Conservation (phyloP, 2,888 invertebrate genomes). For the Patella ulyssiponensis region DNA sequence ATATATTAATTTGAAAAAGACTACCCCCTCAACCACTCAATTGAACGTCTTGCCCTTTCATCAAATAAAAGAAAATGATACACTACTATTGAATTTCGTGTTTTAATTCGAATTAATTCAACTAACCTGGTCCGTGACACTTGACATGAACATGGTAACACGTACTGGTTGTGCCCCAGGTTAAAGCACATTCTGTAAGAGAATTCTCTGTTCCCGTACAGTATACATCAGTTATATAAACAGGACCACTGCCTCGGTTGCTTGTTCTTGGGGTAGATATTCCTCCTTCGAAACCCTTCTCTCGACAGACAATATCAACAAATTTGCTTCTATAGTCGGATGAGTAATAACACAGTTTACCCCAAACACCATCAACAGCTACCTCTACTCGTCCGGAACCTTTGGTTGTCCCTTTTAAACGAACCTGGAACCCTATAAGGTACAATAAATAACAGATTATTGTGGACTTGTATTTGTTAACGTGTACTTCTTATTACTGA, state of each 20-base stretch:
- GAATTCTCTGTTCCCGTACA: constrained; percentile 31
- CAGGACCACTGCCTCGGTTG: background rate
- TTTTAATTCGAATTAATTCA: no score
- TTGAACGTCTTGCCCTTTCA: no score
- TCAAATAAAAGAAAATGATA: no score
- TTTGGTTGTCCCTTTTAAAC: constrained; percentile 8
- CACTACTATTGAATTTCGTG: no score
- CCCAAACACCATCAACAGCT: constrained; percentile 13
- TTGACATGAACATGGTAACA: background rate
- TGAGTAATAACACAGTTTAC: constrained; percentile 1
- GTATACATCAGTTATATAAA: constrained; percentile 28
- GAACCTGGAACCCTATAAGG: constrained; percentile 18
- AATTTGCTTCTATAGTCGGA: background rate
- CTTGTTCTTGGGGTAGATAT: background rate
- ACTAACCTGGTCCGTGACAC: background rate
- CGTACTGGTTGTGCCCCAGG: constrained; percentile 9
- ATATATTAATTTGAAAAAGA: no score
- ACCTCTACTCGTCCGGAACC: constrained; percentile 21
- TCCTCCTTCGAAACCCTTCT: constrained; percentile 71
- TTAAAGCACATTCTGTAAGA: constrained; percentile 27
- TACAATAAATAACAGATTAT: no score
- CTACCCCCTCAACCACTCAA: no score
- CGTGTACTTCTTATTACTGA: no score
- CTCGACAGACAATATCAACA: constrained; percentile 17
- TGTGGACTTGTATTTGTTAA: no score